phyloP scores from a whole-genome alignment of 2,797 vertebrate genomes.

The Distichodus sexfasciatus region DNA sequence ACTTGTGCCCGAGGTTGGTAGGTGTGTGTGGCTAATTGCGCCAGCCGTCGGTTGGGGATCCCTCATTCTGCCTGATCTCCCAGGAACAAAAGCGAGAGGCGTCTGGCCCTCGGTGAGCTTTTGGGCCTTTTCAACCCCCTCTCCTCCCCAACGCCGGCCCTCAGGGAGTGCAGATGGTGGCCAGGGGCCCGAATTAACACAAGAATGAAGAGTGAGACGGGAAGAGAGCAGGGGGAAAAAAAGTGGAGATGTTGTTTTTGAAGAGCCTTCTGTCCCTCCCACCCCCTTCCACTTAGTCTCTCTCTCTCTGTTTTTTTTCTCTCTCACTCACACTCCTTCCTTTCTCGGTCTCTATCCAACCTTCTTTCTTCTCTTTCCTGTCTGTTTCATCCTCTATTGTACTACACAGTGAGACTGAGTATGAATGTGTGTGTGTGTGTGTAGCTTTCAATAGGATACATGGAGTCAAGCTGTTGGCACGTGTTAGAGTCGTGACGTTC shows the following conservation, averaged over 20 bases:
- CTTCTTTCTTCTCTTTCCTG: not conserved
- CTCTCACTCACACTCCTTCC: too few relatives aligned
- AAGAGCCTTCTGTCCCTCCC: conserved; percentile 23
- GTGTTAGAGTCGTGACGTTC: not conserved
- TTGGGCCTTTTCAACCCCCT: not conserved
- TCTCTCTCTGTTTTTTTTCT: not conserved
- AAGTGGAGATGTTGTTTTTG: conserved; percentile 1
- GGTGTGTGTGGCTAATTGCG: not conserved
- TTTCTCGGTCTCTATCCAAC: not conserved
- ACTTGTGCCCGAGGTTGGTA: not conserved
- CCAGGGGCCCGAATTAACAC: conserved; percentile 28
- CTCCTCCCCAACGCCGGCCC: not conserved
- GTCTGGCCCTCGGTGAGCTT: conserved; percentile 7
- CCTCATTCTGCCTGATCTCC: conserved; percentile 22
- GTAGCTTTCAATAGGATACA: not conserved
- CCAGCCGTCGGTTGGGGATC: not conserved
- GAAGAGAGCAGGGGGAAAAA: not conserved
- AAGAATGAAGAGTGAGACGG: conserved; percentile 17
- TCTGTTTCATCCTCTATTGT: not conserved
- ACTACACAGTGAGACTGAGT: not conserved
- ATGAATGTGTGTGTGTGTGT: not conserved
- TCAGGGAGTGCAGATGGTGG: conserved; percentile 37
- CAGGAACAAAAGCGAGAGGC: conserved; percentile 14
- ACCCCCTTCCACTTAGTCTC: not conserved
- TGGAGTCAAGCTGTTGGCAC: not conserved